Base-by-base conservation (phyloP, 1,140 invertebrate genomes). In the Penaeus indicus region DNA sequence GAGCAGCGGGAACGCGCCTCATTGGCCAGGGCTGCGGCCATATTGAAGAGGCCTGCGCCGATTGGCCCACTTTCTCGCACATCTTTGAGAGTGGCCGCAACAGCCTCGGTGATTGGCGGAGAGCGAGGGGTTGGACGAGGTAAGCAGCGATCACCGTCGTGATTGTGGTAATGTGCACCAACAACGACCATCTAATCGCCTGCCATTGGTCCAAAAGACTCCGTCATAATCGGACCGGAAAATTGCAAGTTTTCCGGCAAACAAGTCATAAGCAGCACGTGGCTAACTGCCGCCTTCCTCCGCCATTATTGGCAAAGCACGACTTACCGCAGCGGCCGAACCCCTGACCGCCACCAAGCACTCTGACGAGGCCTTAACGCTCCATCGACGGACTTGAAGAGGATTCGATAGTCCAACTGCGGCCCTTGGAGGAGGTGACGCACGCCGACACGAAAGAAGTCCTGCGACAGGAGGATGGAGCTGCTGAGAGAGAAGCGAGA, bases 81-180 rank as follows among this genome's bases (percentile, higher is more conserved):
- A 60, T 84, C 86, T 88, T 77, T 60, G 32, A 83, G 69, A 84
- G 86, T 88, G 60, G 83, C 67, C 38, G 69, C 80, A 77, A 83
- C 67, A 60, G 86, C 81, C 80, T 84, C 86, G 81, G 60, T 88
- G 86, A 88, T 88, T 88, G 86, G 86, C 80, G 81, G 86, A 88
- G 86, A 63, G 80, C 86, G 60, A 61, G 86, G 69, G 38, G 86
- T n/a, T 84, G 86, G 81, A 88, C 86, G 86, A 88, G 86, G 86
- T 88, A 88, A 88, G 86, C 86, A 88, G 86, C 86, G 86, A 88
- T 88, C 86, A 88, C 86, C 86, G 86, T 63, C 86, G 42, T 88
- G 86, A 88, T 88, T 88, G 86, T 88, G 86, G 86, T 88, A 88
- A 88, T 88, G 81, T 88, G 86, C 86, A 88, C 86, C 86, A 88